phyloP scores from a whole-genome alignment of 2,797 vertebrate genomes.

The Semotilus atromaculatus region DNA sequence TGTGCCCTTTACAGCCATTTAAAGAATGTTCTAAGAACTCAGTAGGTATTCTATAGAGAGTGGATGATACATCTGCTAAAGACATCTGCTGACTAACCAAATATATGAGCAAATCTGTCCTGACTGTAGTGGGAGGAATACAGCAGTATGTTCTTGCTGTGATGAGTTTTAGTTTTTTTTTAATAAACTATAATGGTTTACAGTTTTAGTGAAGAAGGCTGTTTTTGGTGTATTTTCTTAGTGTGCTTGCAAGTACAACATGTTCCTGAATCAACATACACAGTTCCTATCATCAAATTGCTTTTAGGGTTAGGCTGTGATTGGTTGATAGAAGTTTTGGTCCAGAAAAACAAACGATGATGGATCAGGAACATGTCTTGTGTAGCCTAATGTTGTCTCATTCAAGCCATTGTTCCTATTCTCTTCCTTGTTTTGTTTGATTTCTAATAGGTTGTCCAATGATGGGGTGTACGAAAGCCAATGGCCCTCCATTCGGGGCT shows the following conservation, averaged over 20 bases:
- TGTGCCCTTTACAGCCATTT: neutral
- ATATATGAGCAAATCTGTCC: slow-evolving; percentile 11
- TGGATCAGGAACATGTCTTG: neutral
- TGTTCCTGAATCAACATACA: neutral
- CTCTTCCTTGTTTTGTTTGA: too few species aligned
- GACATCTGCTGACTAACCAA: slow-evolving; percentile 19
- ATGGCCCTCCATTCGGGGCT: too few species aligned
- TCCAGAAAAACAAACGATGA: neutral
- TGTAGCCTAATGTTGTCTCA: neutral
- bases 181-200: neutral
- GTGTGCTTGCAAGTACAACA: neutral
- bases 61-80: neutral
- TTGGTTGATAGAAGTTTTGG: neutral
- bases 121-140: neutral
- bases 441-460: too few species aligned
- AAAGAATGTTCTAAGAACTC: neutral
- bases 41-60: neutral
- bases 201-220: neutral
- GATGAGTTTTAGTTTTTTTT: too few species aligned
- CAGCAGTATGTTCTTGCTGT: too few species aligned
- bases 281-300: neutral
- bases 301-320: neutral
- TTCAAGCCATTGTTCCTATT: neutral
- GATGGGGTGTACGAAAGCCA: too few species aligned
- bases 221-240: neutral